phyloP scores from a whole-genome alignment of 2,113 vertebrate species.

The Serranochromis macrocephalus region DNA sequence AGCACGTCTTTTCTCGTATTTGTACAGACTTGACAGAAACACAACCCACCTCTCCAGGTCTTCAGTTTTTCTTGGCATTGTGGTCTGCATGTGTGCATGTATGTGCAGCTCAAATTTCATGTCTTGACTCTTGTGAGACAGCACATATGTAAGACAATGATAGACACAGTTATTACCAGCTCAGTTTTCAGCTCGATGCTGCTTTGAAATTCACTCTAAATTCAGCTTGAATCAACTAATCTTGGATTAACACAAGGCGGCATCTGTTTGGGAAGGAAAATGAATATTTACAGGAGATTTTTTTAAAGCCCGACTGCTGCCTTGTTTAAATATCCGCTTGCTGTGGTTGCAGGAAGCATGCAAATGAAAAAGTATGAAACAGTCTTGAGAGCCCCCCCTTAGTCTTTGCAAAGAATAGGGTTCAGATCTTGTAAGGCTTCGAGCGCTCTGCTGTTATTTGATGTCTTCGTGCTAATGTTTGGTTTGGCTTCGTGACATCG shows the following conservation, averaged over 20 bases:
- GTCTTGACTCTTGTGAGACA: neutral
- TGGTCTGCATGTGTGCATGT: neutral
- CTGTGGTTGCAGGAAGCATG: neutral
- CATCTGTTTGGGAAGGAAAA: slow-evolving; percentile 31
- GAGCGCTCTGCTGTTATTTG: neutral
- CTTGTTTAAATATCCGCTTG: slow-evolving; percentile 15
- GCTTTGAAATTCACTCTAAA: slow-evolving; percentile 1
- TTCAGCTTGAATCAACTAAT: slow-evolving; percentile 9
- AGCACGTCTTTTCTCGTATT: neutral
- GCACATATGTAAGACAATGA: neutral
- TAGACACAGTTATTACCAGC: neutral
- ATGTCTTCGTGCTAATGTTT: slow-evolving; percentile 4
- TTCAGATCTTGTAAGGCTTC: neutral
- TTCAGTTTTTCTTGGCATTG: neutral
- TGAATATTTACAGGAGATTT: slow-evolving; percentile 15
- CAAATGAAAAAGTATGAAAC: slow-evolving; percentile 3
- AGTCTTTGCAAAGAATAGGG: neutral
- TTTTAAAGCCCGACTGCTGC: slow-evolving; percentile 4
- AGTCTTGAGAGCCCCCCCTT: neutral
- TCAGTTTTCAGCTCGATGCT: neutral
- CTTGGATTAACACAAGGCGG: slow-evolving; percentile 12
- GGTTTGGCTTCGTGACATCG: slow-evolving; percentile 11
- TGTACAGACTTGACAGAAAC: neutral
- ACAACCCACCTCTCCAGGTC: neutral
- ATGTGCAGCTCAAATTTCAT: neutral